Evolutionary conservation across 2,888 invertebrate genomes (phyloP).

Genomic region (Prosapia bicincta): DNA sequence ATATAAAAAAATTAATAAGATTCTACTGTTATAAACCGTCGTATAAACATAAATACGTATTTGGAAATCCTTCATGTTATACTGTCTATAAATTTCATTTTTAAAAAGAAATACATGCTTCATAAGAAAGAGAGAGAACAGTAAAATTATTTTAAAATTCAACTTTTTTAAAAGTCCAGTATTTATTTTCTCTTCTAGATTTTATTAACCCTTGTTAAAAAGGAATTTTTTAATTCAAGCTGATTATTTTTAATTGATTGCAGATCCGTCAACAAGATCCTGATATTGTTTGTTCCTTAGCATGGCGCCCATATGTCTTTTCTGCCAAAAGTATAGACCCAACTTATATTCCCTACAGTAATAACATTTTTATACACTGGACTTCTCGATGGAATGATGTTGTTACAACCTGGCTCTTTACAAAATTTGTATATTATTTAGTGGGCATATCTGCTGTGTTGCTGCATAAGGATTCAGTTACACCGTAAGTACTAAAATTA

Average conservation of each 20-base stretch:
- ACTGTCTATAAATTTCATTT: too few relatives aligned
- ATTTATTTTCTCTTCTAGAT: too few relatives aligned
- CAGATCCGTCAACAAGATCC: slow-evolving; percentile 65
- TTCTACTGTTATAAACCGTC: too few relatives aligned
- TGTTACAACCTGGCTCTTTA: slow-evolving; percentile 56
- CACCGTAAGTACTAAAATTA: slow-evolving; percentile 53
- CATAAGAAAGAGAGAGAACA: too few relatives aligned
- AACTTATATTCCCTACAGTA: slow-evolving; percentile 50
- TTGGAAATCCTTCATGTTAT: too few relatives aligned
- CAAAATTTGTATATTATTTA: slow-evolving; percentile 55
- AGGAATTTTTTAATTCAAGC: too few relatives aligned
- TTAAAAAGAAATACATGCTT: too few relatives aligned
- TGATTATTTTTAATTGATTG: slow-evolving; percentile 33
- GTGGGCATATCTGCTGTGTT: slow-evolving; percentile 64
- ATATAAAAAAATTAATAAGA: too few relatives aligned
- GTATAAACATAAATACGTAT: too few relatives aligned
- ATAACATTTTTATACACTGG: slow-evolving; percentile 50
- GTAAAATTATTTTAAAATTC: too few relatives aligned
- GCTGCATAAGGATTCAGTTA: slow-evolving; percentile 67
- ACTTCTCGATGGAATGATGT: slow-evolving; percentile 52
- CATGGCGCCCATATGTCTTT: slow-evolving; percentile 68
- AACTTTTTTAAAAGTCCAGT: too few relatives aligned
- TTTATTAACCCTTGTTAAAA: too few relatives aligned
- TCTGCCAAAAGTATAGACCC: slow-evolving; percentile 55
- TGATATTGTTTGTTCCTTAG: slow-evolving; percentile 68